A percentile compares a stretch with the other conserved stretches of the same genome.
Evolutionary conservation across 2,888 invertebrate genomes (phyloP).

Genomic region (Erebia ligea): DNA sequence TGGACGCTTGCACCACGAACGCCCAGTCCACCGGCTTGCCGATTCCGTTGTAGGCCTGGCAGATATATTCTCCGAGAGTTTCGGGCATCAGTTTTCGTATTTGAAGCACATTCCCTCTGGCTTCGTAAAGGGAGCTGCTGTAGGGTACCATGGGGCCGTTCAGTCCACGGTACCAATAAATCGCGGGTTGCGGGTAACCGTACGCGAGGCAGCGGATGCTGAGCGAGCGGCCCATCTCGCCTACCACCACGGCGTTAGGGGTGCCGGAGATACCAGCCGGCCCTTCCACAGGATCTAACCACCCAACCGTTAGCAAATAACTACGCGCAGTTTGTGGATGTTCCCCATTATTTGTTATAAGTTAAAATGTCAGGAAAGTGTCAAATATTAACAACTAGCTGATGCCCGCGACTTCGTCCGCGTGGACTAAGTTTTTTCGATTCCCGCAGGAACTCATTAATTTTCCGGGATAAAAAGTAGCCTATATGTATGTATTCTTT

Average conservation of each 20-base stretch:
- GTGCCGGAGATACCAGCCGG: slow-evolving; percentile 87
- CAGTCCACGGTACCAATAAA: slow-evolving; percentile 93
- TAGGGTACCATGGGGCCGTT: slow-evolving; percentile 88
- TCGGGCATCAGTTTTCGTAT: slow-evolving; percentile 88
- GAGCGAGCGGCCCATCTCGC: slow-evolving; percentile 88
- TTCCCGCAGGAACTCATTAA: no score
- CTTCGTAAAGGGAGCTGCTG: slow-evolving; percentile 86
- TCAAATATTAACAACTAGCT: not conserved
- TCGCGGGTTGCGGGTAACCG: slow-evolving; percentile 90
- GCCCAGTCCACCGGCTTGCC: slow-evolving; percentile 91
- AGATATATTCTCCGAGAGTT: slow-evolving; percentile 93
- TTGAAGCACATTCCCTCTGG: slow-evolving; percentile 88
- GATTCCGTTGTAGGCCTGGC: slow-evolving; percentile 93
- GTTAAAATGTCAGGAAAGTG: slow-evolving; percentile 6
- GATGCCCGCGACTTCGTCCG: no score
- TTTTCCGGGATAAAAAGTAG: no score
- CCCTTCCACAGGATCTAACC: slow-evolving; percentile 82
- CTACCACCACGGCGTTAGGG: slow-evolving; percentile 85
- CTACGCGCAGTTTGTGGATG: slow-evolving; percentile 50
- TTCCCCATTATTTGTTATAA: slow-evolving; percentile 15
- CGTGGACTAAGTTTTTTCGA: no score
- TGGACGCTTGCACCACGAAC: slow-evolving; percentile 87
- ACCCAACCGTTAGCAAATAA: slow-evolving; percentile 58
- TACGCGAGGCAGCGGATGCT: slow-evolving; percentile 90
- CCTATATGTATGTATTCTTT: no score